Evolutionary conservation across 2,113 vertebrate species (phyloP).

Genomic region (Cheirogaleus medius): DNA sequence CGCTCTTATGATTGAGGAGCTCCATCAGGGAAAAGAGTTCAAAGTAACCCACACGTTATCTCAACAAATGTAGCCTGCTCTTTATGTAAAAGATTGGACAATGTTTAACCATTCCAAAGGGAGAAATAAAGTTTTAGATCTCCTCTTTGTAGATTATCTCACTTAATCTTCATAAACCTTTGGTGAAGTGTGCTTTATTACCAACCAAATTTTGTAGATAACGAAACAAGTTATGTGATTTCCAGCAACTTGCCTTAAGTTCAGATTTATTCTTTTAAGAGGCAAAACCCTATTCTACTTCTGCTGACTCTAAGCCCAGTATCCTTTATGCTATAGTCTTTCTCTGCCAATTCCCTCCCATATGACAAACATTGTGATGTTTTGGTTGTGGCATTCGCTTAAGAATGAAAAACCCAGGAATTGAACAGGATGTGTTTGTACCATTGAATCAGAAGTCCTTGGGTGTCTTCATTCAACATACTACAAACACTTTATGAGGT

Average conservation of each 20-base stretch:
- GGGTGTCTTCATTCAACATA: neutral
- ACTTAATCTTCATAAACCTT: neutral
- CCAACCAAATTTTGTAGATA: neutral
- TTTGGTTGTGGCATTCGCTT: neutral
- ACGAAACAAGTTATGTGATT: neutral
- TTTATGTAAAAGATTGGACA: neutral
- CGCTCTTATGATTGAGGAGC: neutral
- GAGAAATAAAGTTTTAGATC: neutral
- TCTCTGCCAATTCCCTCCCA: neutral
- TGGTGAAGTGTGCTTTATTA: neutral
- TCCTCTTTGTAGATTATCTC: neutral
- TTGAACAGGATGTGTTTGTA: neutral
- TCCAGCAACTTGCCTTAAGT: neutral
- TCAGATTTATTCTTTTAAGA: neutral
- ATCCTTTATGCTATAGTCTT: neutral
- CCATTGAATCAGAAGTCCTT: too few relatives aligned
- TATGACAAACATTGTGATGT: neutral
- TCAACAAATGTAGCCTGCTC: neutral
- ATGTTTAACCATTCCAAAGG: neutral
- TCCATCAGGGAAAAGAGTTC: neutral
- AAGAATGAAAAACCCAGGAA: neutral
- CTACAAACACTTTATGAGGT: neutral
- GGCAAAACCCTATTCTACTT: neutral
- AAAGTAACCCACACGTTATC: neutral
- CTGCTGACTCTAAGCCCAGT: neutral